Base-by-base conservation (phyloP, 2,888 invertebrate genomes). In the Campoplex nolae region DNA sequence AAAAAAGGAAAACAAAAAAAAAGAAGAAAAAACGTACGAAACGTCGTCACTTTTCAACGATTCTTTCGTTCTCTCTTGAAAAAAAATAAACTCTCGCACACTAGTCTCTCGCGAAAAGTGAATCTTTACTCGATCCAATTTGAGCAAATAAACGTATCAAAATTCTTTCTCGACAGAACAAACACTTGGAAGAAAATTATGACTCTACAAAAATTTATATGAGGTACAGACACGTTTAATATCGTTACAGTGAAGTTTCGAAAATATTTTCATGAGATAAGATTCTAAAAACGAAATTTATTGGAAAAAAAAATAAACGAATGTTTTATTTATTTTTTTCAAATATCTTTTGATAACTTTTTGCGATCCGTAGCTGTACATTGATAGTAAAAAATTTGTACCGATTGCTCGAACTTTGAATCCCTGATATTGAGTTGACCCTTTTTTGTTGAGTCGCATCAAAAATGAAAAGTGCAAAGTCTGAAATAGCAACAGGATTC, bases 71-170 rank as follows among this genome's bases (percentile, higher is more conserved):
- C 62, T 18, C 32, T 3, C 9, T 32, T 65, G 48, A 45, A 65
- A 76, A 62, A 65, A 62, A 76, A 76, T 62, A 76, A 76, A 45
- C 62, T 9, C 28, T 7, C 6, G 51, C 3, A 38, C 38, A 11
- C 6, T 45, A 82, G 45, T 23, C 48, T 35, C 62, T 48, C 54
- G 16, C 58, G 45, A 51, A 71, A 48, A 71, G 32, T 32, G 3
- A 70, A 80, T 51, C 32, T 80, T 13, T 18, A 8, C 35, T 28
- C 38, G 35, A 45, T 18, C 23, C 65, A 71, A 85, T 77, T 73
- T 77, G 76, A 76, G 48, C 71, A 51, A 32, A 70, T 18, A 62
- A 23, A 42, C 67, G 51, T 4, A 75, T 54, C 35, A 80, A 81
- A 85, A 76, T 74, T 71, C 62, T 68, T n/a, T 35, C 3, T 48